Base-by-base conservation (phyloP, 2,888 invertebrate genomes). In the Aphidoletes aphidimyza region DNA sequence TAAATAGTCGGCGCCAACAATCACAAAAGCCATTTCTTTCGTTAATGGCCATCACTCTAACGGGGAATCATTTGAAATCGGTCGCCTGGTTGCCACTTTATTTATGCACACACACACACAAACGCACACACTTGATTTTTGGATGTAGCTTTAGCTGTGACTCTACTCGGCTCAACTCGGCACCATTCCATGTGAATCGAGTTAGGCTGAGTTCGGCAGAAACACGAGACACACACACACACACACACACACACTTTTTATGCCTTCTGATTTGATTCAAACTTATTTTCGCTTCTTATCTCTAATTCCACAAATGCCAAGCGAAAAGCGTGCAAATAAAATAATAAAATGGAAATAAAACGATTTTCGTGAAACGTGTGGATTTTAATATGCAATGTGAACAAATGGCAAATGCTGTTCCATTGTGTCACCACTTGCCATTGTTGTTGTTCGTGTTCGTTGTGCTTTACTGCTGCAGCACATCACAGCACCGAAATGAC, bases 361-460 rank as follows among this genome's bases (percentile, higher is more conserved):
- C 30, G 69, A 69, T 69, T 69, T 69, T 69, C 69, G 5, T 30
- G 34, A 30, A 69, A 69, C 69, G 69, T 69, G 69, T 69, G 34
- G 69, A 69, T 69, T 69, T 69, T 69, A 69, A 69, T 69, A 69
- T 69, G 30, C 69, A 69, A 69, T 69, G 69, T 14, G 69, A 69
- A 30, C 2, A 9, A 11, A 14, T n/a, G 69, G 0, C 17, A 34
- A 30, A 69, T 3, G 26, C n/a, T n/a, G n/a, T n/a, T n/a, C n/a
- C n/a, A n/a, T n/a, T n/a, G n/a, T n/a, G n/a, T n/a, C n/a, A n/a
- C n/a, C n/a, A n/a, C n/a, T n/a, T n/a, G n/a, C n/a, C n/a, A n/a
- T n/a, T n/a, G n/a, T n/a, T n/a, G n/a, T n/a, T n/a, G n/a, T n/a
- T n/a, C n/a, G n/a, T n/a, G n/a, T n/a, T n/a, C n/a, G n/a, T n/a